Evolutionary conservation across 1,140 invertebrate species (phyloP).

Genomic region (Drosophila kanapiae): DNA sequence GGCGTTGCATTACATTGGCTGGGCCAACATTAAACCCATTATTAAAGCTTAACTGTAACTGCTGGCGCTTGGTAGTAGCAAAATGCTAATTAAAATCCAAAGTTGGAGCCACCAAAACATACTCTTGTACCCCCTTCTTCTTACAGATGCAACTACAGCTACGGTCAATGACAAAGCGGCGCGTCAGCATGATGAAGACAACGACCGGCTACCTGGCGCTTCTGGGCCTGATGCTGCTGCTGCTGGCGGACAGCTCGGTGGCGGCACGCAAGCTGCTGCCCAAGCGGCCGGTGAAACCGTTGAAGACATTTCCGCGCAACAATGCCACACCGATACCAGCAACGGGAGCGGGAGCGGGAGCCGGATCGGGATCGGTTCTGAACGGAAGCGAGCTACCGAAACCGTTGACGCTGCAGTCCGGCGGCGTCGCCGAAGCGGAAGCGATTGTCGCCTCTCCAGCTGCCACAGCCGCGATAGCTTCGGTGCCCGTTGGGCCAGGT

Average conservation of each 20-base stretch:
- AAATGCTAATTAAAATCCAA: slow-evolving; percentile 78
- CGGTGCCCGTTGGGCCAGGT: slow-evolving; percentile 12
- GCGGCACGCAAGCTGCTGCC: slow-evolving; percentile 68
- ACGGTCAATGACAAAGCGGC: slow-evolving; percentile 75
- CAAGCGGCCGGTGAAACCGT: slow-evolving; percentile 82
- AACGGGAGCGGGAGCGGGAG: slow-evolving; percentile 53
- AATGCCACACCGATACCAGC: slow-evolving; percentile 68
- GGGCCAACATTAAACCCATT: slow-evolving; percentile 66
- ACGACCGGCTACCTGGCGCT: slow-evolving; percentile 36
- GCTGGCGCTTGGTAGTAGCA: slow-evolving; percentile 58
- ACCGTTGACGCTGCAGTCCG: slow-evolving; percentile 91
- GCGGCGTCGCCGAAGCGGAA: slow-evolving; percentile 68
- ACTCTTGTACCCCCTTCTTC: slow-evolving; percentile 20
- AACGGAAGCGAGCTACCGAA: slow-evolving; percentile 91
- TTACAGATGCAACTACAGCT: slow-evolving; percentile 62
- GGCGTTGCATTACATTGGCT: slow-evolving; percentile 47
- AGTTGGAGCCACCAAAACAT: slow-evolving; percentile 63
- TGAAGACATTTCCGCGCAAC: slow-evolving; percentile 78
- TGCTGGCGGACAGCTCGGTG: slow-evolving; percentile 62
- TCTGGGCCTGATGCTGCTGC: slow-evolving; percentile 45
- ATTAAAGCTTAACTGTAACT: slow-evolving; percentile 78
- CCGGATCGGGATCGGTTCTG: slow-evolving; percentile 37
- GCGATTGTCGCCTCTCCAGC: slow-evolving; percentile 55
- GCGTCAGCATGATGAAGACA: slow-evolving; percentile 70
- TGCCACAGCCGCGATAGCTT: slow-evolving; percentile 19